These are phyloP conservation scores for Suricata suricatta DNA, from an alignment of 2,113 vertebrate genomes.

Conservation along the genomic window DNA sequence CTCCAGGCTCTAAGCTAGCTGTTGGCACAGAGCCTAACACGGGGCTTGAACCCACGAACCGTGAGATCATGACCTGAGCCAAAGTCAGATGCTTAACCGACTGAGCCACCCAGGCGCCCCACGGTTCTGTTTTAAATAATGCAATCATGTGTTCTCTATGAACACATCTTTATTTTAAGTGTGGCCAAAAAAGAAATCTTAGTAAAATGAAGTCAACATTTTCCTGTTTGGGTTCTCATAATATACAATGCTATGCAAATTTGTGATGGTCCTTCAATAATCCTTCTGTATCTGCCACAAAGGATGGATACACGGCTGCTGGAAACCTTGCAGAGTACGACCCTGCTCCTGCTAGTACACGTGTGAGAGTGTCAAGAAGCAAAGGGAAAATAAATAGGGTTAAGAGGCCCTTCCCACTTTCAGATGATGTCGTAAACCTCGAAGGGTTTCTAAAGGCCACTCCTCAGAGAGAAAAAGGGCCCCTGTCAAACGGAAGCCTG, in stretches of 20 bases:
- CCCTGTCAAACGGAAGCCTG: background rate
- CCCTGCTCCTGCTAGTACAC: background rate
- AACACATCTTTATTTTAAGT: background rate
- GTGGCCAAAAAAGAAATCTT: background rate
- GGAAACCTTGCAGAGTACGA: background rate
- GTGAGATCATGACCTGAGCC: no score
- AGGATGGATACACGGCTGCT: rapidly evolving
- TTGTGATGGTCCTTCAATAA: background rate
- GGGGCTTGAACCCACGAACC: no score
- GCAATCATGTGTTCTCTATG: background rate
- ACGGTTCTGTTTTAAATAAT: background rate
- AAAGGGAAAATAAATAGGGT: background rate
- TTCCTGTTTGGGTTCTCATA: background rate
- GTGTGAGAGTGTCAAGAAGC: background rate
- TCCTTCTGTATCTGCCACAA: background rate
- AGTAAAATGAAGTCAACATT: background rate
- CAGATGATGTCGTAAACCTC: conserved; percentile 27
- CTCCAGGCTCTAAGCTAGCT: no score
- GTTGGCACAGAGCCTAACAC: no score
- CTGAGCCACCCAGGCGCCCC: no score
- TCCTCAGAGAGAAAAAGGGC: background rate
- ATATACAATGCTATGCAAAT: background rate
- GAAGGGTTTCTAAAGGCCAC: background rate
- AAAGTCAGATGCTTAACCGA: no score
- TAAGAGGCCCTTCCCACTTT: background rate